Evolutionary conservation across 1,140 invertebrate genomes (phyloP), one percentile per base, ranked within the genome.

Genomic region (Phymastichus coffea): DNA sequence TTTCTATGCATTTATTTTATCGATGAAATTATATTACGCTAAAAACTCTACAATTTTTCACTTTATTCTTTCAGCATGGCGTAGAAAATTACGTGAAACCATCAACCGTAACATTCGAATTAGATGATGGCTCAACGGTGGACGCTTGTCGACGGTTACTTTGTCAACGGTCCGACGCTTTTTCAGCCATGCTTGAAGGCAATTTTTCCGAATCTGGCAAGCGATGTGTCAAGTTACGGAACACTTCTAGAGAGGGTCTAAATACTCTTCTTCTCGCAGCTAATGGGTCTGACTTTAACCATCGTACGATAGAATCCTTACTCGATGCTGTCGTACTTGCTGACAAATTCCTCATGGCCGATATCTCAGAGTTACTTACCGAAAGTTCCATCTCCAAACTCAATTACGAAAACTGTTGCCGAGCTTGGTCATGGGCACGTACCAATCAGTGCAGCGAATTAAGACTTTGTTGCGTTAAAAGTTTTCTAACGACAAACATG

Each of bases 281-380:
- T 1, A 74, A 75, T 20, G 82, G 82, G 40, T 72, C 77, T n/a
- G 55, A 49, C 67, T 82, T 76, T 61, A 40, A 55, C 7, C 78
- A 72, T 55, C 76, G 37, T 63, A 80, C 41, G 66, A 83, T 88
- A 25, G 78, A 82, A 46, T 84, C 82, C 1, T 70, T 85, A 19
- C 71, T 89, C n/a, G 87, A 89, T 66, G 82, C 87, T 1, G 80
- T 87, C n/a, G 64, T 85, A 3, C 66, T 88, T 9, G 81, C 86
- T 2, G 86, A 89, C 67, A 82, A 84, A 60, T 89, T 83, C 68
- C 75, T 88, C 17, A 83, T 88, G 71, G 71, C 81, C 3, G 83
- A 83, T 23, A 64, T 88, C 4, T 82, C 82, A 35, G 76, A 82
- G 7, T 64, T 75, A 30, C 68, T 89, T 2, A 82, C 80, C 0